Conservation (phyloP, 64 coral and sea anemone genomes). For the Cladopsammia gracilis region DNA sequence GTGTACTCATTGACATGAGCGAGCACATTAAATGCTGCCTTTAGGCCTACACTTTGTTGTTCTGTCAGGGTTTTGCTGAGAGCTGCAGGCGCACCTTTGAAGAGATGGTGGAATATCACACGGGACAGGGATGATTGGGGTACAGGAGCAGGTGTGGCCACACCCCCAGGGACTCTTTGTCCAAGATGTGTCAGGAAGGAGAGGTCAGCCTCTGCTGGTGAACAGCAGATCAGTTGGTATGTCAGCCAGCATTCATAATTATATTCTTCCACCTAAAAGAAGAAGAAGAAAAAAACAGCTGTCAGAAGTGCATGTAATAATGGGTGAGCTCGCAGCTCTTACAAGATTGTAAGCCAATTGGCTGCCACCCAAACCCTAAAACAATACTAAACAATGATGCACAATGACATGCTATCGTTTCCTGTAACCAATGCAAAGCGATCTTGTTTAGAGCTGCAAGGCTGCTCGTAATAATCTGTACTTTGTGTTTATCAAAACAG, state of each 20-base stretch:
- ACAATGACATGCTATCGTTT: too few relatives aligned
- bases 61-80: neutral
- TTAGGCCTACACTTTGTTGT: neutral
- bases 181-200: conserved; percentile 17
- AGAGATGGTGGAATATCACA: conserved; percentile 50
- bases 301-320: neutral
- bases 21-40: neutral
- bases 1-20: conserved; percentile 11
- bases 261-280: conserved; percentile 34
- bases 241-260: conserved; percentile 59
- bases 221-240: conserved; percentile 32
- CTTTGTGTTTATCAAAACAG: too few relatives aligned
- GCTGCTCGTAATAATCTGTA: too few relatives aligned
- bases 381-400: too few relatives aligned
- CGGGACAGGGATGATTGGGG: conserved; percentile 32
- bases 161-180: neutral
- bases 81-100: conserved; percentile 24
- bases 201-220: conserved; percentile 23
- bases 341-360: too few relatives aligned
- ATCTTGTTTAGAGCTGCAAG: too few relatives aligned
- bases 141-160: neutral
- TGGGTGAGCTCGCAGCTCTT: too few relatives aligned
- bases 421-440: too few relatives aligned
- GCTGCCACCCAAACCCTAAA: too few relatives aligned
- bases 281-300: neutral